Base-by-base conservation (phyloP, 2,888 invertebrate species). In the Pharmacophagus antenor region DNA sequence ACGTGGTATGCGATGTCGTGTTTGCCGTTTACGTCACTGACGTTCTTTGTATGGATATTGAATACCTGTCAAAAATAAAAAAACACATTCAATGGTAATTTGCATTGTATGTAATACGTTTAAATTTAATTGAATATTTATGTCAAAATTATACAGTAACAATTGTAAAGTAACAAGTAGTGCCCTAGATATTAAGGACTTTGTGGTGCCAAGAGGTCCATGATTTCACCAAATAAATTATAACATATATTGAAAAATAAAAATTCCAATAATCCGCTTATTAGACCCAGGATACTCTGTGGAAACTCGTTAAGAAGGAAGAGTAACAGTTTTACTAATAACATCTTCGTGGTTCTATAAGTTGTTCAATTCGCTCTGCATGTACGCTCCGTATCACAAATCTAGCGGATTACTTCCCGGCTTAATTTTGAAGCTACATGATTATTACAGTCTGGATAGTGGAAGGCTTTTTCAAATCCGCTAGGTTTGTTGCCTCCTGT, bases 291-390 rank as follows among this genome's bases (percentile, higher is more conserved):
- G 25, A 94, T 92, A 0, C 94, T 96, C 74, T 96, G 96, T 0
- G 98, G 98, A 60, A 98, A 92, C 79, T 98, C 98, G 0, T 98
- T 98, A 15, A 96, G 91, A 0, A 98, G 92, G 75, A 98, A 98
- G 0, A 98, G 90, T 1, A 97, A 85, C 0, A 98, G 91, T 0
- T 98, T 96, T 0, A 97, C 97, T 1, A 98, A 93, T 22, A 98
- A 85, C 94, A 98, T 96, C 78, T 94, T 94, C 0, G 98, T 98
- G 0, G 98, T 98, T 65, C 98, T 92, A 77, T 98, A 96, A 15
- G 85, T 86, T 66, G 88, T 70, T 67, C 80, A 84, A 42, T 89
- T 88, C 1, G 85, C 85, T 71, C 88, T 89, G 62, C n/a, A n/a
- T n/a, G n/a, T n/a, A n/a, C n/a, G n/a, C n/a, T n/a, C n/a, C n/a